These are phyloP conservation scores for Gopherus flavomarginatus DNA, from an alignment of 2,113 vertebrate species.

Conservation along the genomic window DNA sequence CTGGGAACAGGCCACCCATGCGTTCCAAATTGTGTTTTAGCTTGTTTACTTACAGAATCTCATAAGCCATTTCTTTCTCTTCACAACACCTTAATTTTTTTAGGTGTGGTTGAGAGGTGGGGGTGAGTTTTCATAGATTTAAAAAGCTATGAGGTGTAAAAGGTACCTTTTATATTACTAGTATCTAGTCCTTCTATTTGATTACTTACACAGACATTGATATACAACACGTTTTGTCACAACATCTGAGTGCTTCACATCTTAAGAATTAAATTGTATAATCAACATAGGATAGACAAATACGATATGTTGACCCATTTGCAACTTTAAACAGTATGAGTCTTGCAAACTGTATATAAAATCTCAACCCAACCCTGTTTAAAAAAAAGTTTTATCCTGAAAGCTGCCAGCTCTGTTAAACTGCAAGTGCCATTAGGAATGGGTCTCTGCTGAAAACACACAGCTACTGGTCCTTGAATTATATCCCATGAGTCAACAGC, in stretches of 20 bases:
- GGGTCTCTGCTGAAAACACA: not conserved
- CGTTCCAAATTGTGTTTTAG: not conserved
- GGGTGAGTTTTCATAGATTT: not conserved
- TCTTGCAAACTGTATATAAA: fast-evolving
- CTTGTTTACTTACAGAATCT: not conserved
- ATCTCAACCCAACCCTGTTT: not conserved
- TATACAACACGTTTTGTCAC: not conserved
- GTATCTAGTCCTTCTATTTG: not conserved
- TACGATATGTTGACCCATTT: not conserved
- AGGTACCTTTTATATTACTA: not conserved
- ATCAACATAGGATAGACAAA: not conserved
- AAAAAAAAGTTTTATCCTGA: not conserved
- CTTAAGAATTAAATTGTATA: not conserved
- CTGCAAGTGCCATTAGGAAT: not conserved
- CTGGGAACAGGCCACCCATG: not conserved
- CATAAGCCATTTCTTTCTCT: not conserved
- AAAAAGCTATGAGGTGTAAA: not conserved
- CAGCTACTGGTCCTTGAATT: not conserved
- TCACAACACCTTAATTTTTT: not conserved
- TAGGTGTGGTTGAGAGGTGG: fast-evolving
- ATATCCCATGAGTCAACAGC: not conserved
- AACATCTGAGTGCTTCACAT: not conserved
- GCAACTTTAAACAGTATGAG: not conserved
- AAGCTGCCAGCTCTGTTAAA: not conserved
- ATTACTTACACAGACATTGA: not conserved